A percentile compares a stretch with the other conserved stretches of the same genome.
Evolutionary conservation across 2,113 vertebrate genomes (phyloP).

Genomic region (Fregetta grallaria): DNA sequence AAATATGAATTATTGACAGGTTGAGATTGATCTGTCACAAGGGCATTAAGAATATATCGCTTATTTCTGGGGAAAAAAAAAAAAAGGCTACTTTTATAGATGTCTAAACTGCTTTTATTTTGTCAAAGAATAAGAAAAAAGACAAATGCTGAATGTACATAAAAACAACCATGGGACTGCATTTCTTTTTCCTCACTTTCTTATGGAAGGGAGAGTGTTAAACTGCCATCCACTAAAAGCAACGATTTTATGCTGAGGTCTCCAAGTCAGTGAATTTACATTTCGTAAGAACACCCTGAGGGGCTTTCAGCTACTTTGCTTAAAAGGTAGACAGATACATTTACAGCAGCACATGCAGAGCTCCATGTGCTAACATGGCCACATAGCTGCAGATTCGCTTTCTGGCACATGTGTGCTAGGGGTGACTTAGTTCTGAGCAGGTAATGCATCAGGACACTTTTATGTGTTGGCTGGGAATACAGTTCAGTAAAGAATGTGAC

Average conservation of each 20-base stretch:
- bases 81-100: background rate
- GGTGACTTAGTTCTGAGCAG: constrained; percentile 40
- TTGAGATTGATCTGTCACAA: constrained; percentile 22
- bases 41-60: constrained; percentile 15
- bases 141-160: background rate
- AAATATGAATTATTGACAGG: constrained; percentile 30
- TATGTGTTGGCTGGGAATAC: constrained; percentile 56
- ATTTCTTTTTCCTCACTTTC: background rate
- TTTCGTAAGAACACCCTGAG: constrained; percentile 66
- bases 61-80: background rate
- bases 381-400: background rate
- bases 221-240: constrained; percentile 39
- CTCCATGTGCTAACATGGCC: background rate
- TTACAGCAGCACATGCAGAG: constrained; percentile 14
- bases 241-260: constrained; percentile 59
- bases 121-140: background rate
- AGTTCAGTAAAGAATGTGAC: constrained; percentile 46
- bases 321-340: constrained; percentile 64
- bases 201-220: constrained; percentile 53
- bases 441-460: constrained; percentile 55
- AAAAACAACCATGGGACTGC: background rate
- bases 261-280: constrained; percentile 69
- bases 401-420: background rate
- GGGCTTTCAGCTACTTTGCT: constrained; percentile 61
- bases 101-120: background rate